Percentiles rank a stretch among this genome's conserved stretches.
Conservation (phyloP, 2,113 vertebrate genomes). For the Camelus bactrianus region DNA sequence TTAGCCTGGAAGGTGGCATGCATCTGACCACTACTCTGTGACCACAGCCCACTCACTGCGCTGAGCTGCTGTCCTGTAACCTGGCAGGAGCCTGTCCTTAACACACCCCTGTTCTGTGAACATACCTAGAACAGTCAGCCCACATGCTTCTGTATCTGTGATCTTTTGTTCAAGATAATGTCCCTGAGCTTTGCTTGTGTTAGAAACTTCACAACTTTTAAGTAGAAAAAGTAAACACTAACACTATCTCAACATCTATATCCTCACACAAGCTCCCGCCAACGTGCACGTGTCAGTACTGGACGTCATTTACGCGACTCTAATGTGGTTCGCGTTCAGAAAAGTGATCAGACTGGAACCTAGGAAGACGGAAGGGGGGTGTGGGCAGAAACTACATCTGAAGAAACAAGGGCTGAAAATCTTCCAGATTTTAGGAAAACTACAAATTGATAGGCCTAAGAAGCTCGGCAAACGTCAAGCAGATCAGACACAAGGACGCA, state of each 20-base stretch:
- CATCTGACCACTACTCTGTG: too few species aligned
- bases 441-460: neutral
- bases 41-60: neutral
- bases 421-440: neutral
- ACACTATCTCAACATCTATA: neutral
- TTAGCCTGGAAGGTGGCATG: too few species aligned
- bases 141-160: too few species aligned
- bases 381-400: neutral
- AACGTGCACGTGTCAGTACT: neutral
- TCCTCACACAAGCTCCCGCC: neutral
- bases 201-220: neutral
- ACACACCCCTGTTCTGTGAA: fast-evolving
- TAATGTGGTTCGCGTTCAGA: too few species aligned
- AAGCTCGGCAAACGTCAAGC: neutral
- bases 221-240: neutral
- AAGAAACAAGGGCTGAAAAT: neutral
- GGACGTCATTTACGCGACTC: neutral
- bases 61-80: neutral
- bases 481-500: too few species aligned
- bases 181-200: neutral
- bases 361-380: too few species aligned
- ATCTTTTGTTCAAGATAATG: neutral
- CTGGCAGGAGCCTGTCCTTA: neutral
- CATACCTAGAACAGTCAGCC: neutral
- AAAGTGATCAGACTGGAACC: fast-evolving